phyloP scores from a whole-genome alignment of 2,113 vertebrate species.

The Perca flavescens region DNA sequence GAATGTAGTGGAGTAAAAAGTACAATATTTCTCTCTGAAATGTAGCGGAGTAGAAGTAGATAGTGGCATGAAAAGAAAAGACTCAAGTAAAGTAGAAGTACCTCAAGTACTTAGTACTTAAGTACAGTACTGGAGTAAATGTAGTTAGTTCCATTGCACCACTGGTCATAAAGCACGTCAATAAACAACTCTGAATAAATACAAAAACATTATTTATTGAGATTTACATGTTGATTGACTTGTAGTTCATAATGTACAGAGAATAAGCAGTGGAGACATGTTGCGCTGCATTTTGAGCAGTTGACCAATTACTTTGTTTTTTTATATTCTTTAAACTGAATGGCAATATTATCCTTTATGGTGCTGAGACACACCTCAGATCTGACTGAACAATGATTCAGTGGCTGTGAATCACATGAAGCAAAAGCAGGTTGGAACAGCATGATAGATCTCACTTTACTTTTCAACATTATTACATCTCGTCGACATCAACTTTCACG shows the following conservation, averaged over 20 bases:
- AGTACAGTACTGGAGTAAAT: no score
- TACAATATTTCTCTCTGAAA: no score
- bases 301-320: constrained; percentile 9
- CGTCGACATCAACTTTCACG: background rate
- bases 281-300: background rate
- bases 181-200: constrained; percentile 34
- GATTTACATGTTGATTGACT: constrained; percentile 62
- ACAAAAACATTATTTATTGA: constrained; percentile 70
- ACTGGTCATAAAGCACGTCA: background rate
- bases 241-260: constrained; percentile 40
- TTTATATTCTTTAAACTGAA: background rate
- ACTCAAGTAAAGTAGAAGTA: no score
- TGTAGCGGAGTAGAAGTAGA: no score
- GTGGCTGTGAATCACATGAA: background rate
- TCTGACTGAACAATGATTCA: background rate
- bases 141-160: no score
- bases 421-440: background rate
- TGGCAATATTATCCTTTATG: background rate
- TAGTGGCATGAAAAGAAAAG: no score
- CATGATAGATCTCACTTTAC: background rate
- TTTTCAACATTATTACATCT: background rate
- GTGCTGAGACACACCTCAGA: background rate
- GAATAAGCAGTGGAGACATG: constrained; percentile 20
- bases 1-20: no score
- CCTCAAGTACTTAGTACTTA: no score